A percentile compares a stretch with the other conserved stretches of the same genome.
Conservation (phyloP, 1,140 invertebrate genomes). For the Geopemphigus sp. region DNA sequence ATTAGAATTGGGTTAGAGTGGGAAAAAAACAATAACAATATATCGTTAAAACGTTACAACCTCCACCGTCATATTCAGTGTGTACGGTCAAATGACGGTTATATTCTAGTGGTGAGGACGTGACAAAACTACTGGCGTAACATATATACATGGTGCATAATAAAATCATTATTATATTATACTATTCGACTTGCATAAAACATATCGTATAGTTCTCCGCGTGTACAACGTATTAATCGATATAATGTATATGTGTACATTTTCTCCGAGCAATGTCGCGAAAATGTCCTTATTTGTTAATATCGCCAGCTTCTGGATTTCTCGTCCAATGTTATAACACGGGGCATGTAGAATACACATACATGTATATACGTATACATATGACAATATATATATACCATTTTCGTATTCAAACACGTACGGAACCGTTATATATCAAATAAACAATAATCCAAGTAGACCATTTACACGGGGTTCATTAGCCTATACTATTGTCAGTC, state of each 20-base stretch:
- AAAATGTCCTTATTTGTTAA: constrained; percentile 4
- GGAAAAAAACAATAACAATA: constrained; percentile 10
- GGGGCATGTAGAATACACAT: neutral
- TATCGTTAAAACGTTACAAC: constrained; percentile 8
- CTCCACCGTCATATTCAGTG: neutral
- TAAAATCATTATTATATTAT: constrained; percentile 21
- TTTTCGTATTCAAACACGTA: no score
- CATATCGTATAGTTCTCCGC: neutral
- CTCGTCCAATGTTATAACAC: neutral
- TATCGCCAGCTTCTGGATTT: constrained; percentile 2
- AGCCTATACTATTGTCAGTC: constrained; percentile 21
- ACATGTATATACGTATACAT: neutral
- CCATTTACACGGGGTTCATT: constrained; percentile 27
- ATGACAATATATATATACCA: neutral
- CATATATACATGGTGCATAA: constrained; percentile 22
- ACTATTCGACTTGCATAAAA: constrained; percentile 17
- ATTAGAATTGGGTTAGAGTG: constrained; percentile 5
- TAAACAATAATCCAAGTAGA: constrained; percentile 8
- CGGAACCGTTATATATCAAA: no score
- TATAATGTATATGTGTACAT: neutral
- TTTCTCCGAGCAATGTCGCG: neutral
- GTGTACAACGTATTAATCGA: neutral
- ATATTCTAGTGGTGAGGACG: neutral
- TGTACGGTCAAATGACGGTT: neutral
- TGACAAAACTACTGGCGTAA: constrained; percentile 4